Conservation (phyloP, 2,113 vertebrate genomes). For the Apistogramma diplotaenia region DNA sequence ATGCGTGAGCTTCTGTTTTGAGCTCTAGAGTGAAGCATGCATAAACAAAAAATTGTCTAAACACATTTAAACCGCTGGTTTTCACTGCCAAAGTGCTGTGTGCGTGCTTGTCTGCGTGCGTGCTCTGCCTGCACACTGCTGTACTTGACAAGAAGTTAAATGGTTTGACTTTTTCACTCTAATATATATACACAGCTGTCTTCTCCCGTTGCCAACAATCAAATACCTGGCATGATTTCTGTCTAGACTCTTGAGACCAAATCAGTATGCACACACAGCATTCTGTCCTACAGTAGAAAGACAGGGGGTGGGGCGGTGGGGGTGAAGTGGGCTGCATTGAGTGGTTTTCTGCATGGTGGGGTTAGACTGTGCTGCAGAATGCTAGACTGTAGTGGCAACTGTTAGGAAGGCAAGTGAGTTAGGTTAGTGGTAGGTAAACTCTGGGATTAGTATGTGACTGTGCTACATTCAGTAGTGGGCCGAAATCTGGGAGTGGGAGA, state of each 20-base stretch:
- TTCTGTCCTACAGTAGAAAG: conserved; percentile 15
- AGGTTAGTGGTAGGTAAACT: conserved; percentile 13
- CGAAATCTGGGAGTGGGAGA: neutral
- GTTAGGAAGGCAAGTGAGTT: neutral
- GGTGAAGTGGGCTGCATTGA: conserved; percentile 1
- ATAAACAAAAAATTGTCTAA: neutral
- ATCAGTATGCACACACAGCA: conserved; percentile 45
- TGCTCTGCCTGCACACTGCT: neutral
- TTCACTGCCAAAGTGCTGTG: neutral
- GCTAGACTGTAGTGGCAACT: neutral
- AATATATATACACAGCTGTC: conserved; percentile 43
- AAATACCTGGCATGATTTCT: conserved; percentile 42
- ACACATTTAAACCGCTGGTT: neutral
- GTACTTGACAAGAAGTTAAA: conserved; percentile 41
- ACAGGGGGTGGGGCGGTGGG: neutral
- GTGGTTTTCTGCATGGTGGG: neutral
- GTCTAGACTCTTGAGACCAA: conserved; percentile 33
- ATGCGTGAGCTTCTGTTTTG: neutral
- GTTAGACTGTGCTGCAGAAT: neutral
- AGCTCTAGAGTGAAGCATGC: neutral
- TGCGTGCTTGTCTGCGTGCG: neutral
- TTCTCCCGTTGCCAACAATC: conserved; percentile 6
- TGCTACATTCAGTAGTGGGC: neutral
- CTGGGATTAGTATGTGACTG: neutral
- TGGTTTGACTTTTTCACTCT: conserved; percentile 25